Evolutionary conservation across 23 tunicate genomes (phyloP), one percentile per base, ranked within the genome.

Genomic region (Phallusia fumigata): DNA sequence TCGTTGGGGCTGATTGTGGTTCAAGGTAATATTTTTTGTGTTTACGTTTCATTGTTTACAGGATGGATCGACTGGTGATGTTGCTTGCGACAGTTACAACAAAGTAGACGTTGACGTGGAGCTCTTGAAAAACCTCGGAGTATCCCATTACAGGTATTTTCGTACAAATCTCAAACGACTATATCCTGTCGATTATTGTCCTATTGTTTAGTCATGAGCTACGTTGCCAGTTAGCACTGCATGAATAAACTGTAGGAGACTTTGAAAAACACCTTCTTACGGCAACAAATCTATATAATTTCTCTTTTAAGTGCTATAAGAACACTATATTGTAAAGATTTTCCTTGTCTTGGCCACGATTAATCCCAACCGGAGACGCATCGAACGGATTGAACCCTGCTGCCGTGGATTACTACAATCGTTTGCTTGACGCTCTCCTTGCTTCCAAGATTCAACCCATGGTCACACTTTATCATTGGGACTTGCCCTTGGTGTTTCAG

Each of bases 401-500:
- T 24, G 99, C 96, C 10, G 78, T 97, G 16, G 84, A 80, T 31
- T 97, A 97, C 69, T 97, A 97, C 81, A 92, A 92, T 52, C 78
- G 72, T 18, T 51, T 97, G 32, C 88, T 93, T 65, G 84, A 92
- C 80, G 91, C 85, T 0, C 74, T 97, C 50, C 73, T 97, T n/a
- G 84, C 65, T 19, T 79, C 69, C 19, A 87, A 87, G 0, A 92
- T 97, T 22, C 81, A 97, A 65, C 99, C 99, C n/a, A 93, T 97
- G 89, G 97, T 97, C 73, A 97, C 99, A 2, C 53, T 97, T 21
- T 91, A 96, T 80, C 99, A 96, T 64, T 96, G 99, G 99, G 99
- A 96, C 83, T 81, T 96, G 30, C 99, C 99, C 11, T 52, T 80
- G 36, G 53, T 28, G 0, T 78, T 91, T 6, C 95, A 96, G 89